Conservation (phyloP, 2,113 vertebrate genomes). For the Gorsachius goisagi region DNA sequence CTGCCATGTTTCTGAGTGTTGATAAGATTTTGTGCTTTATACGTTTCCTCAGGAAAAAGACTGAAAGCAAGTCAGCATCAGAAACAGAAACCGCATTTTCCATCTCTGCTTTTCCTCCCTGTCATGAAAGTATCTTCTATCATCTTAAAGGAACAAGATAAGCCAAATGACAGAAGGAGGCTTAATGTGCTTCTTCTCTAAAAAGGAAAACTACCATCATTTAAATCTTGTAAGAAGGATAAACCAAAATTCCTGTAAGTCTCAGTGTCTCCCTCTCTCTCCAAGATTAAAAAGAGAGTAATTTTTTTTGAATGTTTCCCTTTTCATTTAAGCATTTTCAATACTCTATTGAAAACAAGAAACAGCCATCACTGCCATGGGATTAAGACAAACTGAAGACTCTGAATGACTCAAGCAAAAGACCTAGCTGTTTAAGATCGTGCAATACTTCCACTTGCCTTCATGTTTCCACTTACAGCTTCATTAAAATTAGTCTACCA, state of each 20-base stretch:
- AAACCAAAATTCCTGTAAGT: not conserved
- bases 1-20: not conserved
- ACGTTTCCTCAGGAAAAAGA: not conserved
- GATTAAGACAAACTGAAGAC: not conserved
- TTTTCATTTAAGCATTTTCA: not conserved
- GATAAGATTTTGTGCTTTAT: not conserved
- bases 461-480: not conserved
- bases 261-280: not conserved
- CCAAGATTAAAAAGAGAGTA: not conserved
- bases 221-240: not conserved
- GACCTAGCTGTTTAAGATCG: not conserved
- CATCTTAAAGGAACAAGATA: not conserved
- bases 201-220: not conserved
- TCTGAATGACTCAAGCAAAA: not conserved
- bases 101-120: not conserved
- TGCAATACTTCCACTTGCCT: not conserved
- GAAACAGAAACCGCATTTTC: not conserved
- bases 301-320: not conserved
- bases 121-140: not conserved
- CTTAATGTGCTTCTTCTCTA: not conserved
- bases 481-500: not conserved
- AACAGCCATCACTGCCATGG: not conserved
- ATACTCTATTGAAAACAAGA: not conserved
- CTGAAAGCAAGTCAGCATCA: not conserved
- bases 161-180: not conserved